Base-by-base conservation (phyloP, 1,140 invertebrate genomes). In the Lepidurus couesii region DNA sequence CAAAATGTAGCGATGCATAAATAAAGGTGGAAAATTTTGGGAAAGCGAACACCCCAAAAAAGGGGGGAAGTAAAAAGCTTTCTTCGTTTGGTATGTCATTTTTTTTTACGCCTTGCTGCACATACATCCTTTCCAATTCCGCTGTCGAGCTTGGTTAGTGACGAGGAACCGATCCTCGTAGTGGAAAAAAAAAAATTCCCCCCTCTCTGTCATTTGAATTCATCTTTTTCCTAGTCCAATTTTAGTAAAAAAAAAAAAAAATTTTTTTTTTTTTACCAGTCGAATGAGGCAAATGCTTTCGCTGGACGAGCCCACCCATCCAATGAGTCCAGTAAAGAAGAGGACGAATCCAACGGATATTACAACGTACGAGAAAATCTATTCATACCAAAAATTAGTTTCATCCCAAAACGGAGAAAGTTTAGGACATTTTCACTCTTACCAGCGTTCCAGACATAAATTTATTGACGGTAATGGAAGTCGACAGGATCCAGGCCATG, bases 401-500 rank as follows among this genome's bases (percentile, higher is more conserved):
- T 44, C 24, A 80, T 45, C 24, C 42, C 76, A 74, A 43, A 77
- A 78, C 6, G 34, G 42, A 79, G 42, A 26, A 75, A 24, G 53
- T 13, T 34, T 3, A 34, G 2, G 26, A 34, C 13, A 21, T 7
- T 11, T 65, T 65, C 21, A 10, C 53, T 79, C 83, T 83, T 81
- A 86, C 86, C 84, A 86, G 80, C 1, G 83, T 85, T 74, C 86
- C 86, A 42, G 84, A 84, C 80, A 86, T 82, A 79, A 87, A 86
- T 45, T 83, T 81, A n/a, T 82, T 83, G 8, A 86, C 82, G 11
- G 84, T 84, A 21, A 85, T 83, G 7, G 86, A 86, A 34, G 86
- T 86, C 34, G 84, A 84, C 26, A 87, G 81, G 44, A 86, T 82
- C 86, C 86, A 87, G n/a, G 84, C 82, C 82, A 86, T 85, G 80